Percentiles rank a stretch among this genome's conserved stretches.
Evolutionary conservation across 1,140 invertebrate genomes (phyloP).

Genomic region (Drosophila sp.): DNA sequence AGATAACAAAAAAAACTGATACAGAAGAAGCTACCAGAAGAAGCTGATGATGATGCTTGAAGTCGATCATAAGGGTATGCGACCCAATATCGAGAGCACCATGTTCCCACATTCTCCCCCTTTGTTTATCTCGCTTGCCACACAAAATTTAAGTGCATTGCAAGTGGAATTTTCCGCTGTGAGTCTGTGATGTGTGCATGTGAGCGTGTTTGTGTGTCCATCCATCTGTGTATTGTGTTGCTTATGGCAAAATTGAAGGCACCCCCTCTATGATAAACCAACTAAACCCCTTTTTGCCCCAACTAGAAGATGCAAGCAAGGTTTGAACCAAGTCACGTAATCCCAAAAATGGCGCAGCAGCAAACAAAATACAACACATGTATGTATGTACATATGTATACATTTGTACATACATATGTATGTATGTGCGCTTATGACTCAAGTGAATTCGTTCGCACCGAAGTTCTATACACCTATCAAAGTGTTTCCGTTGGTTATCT

Average conservation of each 20-base stretch:
- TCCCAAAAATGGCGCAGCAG: slow-evolving; percentile 23
- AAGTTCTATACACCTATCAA: no score
- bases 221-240: slow-evolving; percentile 11
- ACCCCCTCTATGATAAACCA: neutral
- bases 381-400: neutral
- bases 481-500: no score
- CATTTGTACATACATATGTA: neutral
- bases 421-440: neutral
- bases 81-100: slow-evolving; percentile 40
- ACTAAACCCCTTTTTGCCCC: neutral
- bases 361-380: neutral
- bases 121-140: slow-evolving; percentile 40
- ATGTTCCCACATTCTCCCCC: neutral
- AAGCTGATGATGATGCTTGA: slow-evolving; percentile 13
- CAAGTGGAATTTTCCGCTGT: slow-evolving; percentile 76
- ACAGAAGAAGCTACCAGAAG: slow-evolving; percentile 10
- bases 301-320: neutral
- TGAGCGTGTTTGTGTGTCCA: slow-evolving; percentile 8
- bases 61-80: neutral
- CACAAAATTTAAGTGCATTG: slow-evolving; percentile 41
- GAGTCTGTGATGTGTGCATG: slow-evolving; percentile 21
- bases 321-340: slow-evolving; percentile 15
- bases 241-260: slow-evolving; percentile 51
- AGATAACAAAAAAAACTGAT: slow-evolving; percentile 15
- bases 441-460: no score